Percentiles rank a stretch among this genome's conserved stretches.
These are phyloP conservation scores for Limenitis camilla DNA, from an alignment of 2,888 invertebrate species.

Conservation along the genomic window DNA sequence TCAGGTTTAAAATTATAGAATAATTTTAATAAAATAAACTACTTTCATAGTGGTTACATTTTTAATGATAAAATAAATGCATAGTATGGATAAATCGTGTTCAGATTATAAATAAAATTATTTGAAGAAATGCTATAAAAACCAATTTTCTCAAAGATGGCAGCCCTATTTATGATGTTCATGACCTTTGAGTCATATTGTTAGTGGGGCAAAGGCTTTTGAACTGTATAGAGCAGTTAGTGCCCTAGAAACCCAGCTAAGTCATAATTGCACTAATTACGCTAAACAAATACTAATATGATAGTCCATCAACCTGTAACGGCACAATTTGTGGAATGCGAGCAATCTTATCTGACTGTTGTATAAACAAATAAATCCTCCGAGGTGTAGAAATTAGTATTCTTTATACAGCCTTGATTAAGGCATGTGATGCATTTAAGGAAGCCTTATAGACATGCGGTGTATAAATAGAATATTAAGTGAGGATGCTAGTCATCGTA, in stretches of 20 bases:
- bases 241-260: conserved; percentile 38
- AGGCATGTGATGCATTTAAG: conserved; percentile 8
- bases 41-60: too few species aligned
- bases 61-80: background rate
- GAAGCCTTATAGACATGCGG: conserved; percentile 16
- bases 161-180: conserved; percentile 40
- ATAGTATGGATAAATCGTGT: conserved; percentile 15
- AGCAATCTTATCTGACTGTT: too few species aligned
- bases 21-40: too few species aligned
- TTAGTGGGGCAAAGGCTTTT: conserved; percentile 56
- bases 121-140: too few species aligned
- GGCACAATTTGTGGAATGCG: too few species aligned
- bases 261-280: conserved; percentile 8
- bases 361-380: too few species aligned
- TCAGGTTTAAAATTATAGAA: too few species aligned
- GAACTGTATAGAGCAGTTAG: conserved; percentile 46
- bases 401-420: conserved; percentile 12
- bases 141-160: too few species aligned
- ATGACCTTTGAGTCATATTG: conserved; percentile 61
- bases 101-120: too few species aligned
- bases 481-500: too few species aligned
- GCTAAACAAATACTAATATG: too few species aligned
- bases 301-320: too few species aligned
- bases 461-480: conserved; percentile 11
- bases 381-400: background rate